Evolutionary conservation across 1,140 invertebrate genomes (phyloP), one percentile per base, ranked within the genome.

Genomic region (Cydia strobilella): DNA sequence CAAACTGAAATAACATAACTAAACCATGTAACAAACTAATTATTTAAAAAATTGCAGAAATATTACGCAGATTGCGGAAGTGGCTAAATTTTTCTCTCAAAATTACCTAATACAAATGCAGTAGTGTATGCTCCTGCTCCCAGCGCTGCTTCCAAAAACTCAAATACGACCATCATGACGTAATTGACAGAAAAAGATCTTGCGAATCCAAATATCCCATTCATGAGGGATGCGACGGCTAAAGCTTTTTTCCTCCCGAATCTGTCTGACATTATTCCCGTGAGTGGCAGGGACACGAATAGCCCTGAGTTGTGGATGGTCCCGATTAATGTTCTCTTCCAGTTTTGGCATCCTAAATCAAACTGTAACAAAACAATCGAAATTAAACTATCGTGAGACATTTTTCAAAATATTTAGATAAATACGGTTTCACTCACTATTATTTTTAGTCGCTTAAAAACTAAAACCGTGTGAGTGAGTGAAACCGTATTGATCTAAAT

Each of bases 301-400:
- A 96, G 94, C 25, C 95, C 96, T n/a, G 95, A 82, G 80, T 95
- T 96, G 79, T 96, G 96, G 15, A 96, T 90, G 0, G 95, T 96
- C 15, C 96, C 96, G 10, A 96, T 94, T 18, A 96, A 80, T 0
- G 95, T 94, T 65, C 96, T 87, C 84, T 95, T 96, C 95, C 95
- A 96, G 80, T 95, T 90, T 86, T 95, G 80, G 73, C 90, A 92
- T 66, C 86, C 89, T 0, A 92, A 82, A 75, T 91, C 72, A 74
- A 92, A 92, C 90, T 92, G 81, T 27, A 91, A 86, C 51, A 82
- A 80, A 76, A 51, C 65, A n/a, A n/a, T n/a, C n/a, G n/a, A n/a
- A n/a, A n/a, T n/a, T n/a, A n/a, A n/a, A n/a, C n/a, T n/a, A n/a
- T n/a, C n/a, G n/a, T n/a, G n/a, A n/a, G n/a, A n/a, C n/a, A n/a